phyloP scores from a whole-genome alignment of 1,140 invertebrate species.

The Brachionus manjavacas region DNA sequence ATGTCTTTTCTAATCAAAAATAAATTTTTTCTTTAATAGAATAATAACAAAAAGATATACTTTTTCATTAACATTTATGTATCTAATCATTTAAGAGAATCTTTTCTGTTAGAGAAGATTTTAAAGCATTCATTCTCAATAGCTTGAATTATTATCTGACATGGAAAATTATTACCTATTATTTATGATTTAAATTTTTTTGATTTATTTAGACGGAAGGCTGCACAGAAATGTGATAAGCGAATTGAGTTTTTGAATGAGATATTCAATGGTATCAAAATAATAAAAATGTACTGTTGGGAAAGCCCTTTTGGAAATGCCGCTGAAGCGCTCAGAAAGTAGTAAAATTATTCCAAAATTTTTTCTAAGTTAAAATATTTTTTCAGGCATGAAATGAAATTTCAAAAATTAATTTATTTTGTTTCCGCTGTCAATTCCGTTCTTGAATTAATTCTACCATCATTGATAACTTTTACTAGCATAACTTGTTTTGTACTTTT shows the following conservation, averaged over 20 bases:
- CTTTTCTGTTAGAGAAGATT: too few species aligned
- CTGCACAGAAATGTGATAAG: slow-evolving; percentile 62
- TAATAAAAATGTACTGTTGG: slow-evolving; percentile 74
- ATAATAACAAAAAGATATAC: too few species aligned
- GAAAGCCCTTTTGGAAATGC: slow-evolving; percentile 45
- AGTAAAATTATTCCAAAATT: neutral
- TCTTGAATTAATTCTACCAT: neutral
- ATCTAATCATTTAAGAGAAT: too few species aligned
- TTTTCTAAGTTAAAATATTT: neutral
- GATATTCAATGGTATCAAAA: slow-evolving; percentile 79
- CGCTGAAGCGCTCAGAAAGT: neutral
- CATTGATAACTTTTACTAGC: neutral
- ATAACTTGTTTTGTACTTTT: neutral
- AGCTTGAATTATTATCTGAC: too few species aligned
- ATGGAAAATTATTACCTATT: too few species aligned
- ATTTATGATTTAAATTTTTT: neutral
- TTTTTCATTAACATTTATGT: too few species aligned
- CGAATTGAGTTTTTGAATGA: slow-evolving; percentile 80
- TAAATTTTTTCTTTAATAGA: too few species aligned
- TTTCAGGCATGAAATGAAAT: slow-evolving; percentile 22
- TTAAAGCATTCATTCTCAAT: too few species aligned
- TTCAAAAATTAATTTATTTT: slow-evolving; percentile 1
- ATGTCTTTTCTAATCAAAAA: too few species aligned
- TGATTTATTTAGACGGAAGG: neutral
- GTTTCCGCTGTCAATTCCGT: neutral